Conservation (phyloP, 2,888 invertebrate genomes). For the Brachylomia viminalis region DNA sequence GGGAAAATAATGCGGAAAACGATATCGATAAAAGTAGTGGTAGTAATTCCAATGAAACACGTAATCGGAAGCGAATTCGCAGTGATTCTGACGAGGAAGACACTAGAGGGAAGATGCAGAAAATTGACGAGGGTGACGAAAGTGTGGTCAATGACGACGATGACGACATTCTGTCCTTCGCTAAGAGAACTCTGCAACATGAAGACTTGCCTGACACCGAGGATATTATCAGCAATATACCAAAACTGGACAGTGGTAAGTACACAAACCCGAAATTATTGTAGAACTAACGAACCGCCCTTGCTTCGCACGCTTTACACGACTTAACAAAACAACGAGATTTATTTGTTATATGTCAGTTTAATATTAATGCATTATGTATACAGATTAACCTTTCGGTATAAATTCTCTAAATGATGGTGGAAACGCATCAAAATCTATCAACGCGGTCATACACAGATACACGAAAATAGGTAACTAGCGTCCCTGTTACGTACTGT, state of each 20-base stretch:
- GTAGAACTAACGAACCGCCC: too few relatives aligned
- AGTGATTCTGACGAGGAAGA: constrained; percentile 78
- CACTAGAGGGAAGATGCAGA: constrained; percentile 80
- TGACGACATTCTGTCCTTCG: constrained; percentile 85
- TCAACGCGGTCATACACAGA: background rate
- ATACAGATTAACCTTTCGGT: background rate
- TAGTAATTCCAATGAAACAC: constrained; percentile 54
- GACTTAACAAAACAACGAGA: background rate
- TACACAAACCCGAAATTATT: constrained; percentile 9
- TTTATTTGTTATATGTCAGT: background rate
- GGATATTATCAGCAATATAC: constrained; percentile 79
- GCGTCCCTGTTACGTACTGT: background rate
- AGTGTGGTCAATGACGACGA: constrained; percentile 69
- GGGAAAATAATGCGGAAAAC: constrained; percentile 71
- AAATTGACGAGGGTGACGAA: constrained; percentile 80
- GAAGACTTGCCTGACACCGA: constrained; percentile 84
- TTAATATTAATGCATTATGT: background rate
- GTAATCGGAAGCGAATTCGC: constrained; percentile 80
- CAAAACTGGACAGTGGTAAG: constrained; percentile 79
- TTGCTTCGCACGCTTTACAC: too few relatives aligned
- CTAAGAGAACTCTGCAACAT: constrained; percentile 84
- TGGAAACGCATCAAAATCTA: background rate
- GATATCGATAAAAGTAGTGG: constrained; percentile 60
- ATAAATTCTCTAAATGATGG: background rate
- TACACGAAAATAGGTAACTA: background rate